Evolutionary conservation across 2,888 invertebrate species (phyloP), one percentile per base, ranked within the genome.

Genomic region (Nemotelus pantherinus): DNA sequence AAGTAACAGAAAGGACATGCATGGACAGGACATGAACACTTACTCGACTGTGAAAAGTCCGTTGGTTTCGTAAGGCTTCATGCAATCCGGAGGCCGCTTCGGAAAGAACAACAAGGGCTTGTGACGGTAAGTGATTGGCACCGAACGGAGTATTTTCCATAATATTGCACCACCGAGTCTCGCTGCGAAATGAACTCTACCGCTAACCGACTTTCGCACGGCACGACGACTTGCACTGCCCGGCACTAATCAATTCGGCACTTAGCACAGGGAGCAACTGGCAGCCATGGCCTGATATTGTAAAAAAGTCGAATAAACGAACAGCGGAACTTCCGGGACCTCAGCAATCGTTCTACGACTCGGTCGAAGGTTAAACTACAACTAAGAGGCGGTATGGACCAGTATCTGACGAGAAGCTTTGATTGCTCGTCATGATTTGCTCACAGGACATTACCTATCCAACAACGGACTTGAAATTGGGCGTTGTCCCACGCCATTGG

Each of bases 91-190:
- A 92, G 86, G 92, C 92, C 83, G 92, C 92, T 89, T 93, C 92
- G 82, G 93, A 93, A 86, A 93, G 91, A 82, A 93, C 93, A 85
- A 93, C 93, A 87, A 93, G 88, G 85, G 92, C 92, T 84, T 93
- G 92, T 84, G 92, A 92, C 87, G 92, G 92, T 86, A 93, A 89
- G 88, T 92, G 92, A 86, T 90, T 92, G 84, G 91, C 90, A 86
- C 91, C 92, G 87, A 92, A 93, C 82, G 92, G 91, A 86, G 92
- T 92, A 88, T 93, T 93, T 89, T 93, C 93, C 93, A 93, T 93
- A 88, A 84, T 85, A 76, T 44, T 25, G 47, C 74, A 74, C 74
- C 67, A 47, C 7, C 10, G 25, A 25, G 25, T 25, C 25, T 25
- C 25, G 25, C 25, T 25, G 25, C 25, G 25, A 25, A 64, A 50